Evolutionary conservation across 2,797 vertebrate species (phyloP).

Genomic region (Dipus sagitta): DNA sequence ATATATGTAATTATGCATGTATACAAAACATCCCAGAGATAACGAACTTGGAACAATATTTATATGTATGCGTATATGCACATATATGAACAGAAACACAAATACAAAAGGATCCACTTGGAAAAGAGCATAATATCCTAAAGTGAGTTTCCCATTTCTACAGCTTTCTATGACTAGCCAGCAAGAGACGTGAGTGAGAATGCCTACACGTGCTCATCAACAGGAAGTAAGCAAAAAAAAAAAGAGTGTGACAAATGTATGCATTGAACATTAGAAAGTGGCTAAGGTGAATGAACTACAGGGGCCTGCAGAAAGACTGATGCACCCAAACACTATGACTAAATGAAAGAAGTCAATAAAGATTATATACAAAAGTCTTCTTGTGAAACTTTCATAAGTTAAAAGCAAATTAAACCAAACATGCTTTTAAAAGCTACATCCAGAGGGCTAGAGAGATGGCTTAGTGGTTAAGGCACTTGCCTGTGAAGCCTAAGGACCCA

Average conservation of each 20-base stretch:
- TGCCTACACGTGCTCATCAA: background rate
- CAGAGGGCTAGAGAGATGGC: background rate
- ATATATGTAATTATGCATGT: background rate
- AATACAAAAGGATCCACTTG: background rate
- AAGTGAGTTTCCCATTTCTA: background rate
- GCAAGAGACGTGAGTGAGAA: background rate
- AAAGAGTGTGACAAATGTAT: background rate
- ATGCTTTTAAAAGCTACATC: background rate
- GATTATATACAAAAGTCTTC: background rate
- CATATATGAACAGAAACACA: conserved; percentile 7
- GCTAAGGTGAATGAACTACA: background rate
- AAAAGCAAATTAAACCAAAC: conserved; percentile 32
- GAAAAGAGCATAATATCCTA: background rate
- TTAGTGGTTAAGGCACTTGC: too few species aligned
- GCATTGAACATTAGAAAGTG: background rate
- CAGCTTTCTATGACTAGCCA: background rate
- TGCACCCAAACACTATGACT: background rate
- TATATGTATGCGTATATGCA: background rate
- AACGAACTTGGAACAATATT: background rate
- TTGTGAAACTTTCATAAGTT: background rate
- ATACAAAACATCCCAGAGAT: background rate
- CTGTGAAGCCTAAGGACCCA: too few species aligned
- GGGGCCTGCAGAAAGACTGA: background rate
- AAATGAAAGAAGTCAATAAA: background rate
- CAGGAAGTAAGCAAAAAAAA: background rate